Evolutionary conservation across 2,797 vertebrate genomes (phyloP).

Genomic region (Luscinia luscinia): DNA sequence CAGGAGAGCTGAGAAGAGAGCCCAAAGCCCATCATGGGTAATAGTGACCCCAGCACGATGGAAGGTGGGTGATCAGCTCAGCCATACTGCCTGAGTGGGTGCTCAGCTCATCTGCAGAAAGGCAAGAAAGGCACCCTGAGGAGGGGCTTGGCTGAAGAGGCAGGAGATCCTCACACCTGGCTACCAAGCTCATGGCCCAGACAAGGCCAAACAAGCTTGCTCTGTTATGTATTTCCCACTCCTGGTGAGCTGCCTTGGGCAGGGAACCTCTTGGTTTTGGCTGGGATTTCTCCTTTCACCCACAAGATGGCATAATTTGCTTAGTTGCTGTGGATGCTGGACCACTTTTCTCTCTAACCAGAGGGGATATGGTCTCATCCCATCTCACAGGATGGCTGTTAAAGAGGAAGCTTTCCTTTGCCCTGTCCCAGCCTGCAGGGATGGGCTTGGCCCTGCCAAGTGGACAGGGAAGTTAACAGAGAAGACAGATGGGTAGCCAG

Average conservation of each 20-base stretch:
- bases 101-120: background rate
- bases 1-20: background rate
- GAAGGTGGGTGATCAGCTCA: background rate
- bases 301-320: conserved; percentile 34
- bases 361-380: background rate
- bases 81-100: background rate
- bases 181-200: background rate
- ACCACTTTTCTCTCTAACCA: background rate
- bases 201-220: background rate
- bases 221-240: background rate
- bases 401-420: background rate
- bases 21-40: fast-evolving
- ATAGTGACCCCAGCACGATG: fast-evolving
- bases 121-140: background rate
- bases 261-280: fast-evolving
- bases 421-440: background rate
- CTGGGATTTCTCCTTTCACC: background rate
- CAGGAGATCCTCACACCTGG: background rate
- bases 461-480: background rate
- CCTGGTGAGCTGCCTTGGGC: fast-evolving
- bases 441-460: background rate
- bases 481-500: background rate
- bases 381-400: background rate
- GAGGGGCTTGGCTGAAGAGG: background rate
- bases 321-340: background rate